Evolutionary conservation across 2,888 invertebrate genomes (phyloP), one percentile per base, ranked within the genome.

Genomic region (Argyra leucocephala): DNA sequence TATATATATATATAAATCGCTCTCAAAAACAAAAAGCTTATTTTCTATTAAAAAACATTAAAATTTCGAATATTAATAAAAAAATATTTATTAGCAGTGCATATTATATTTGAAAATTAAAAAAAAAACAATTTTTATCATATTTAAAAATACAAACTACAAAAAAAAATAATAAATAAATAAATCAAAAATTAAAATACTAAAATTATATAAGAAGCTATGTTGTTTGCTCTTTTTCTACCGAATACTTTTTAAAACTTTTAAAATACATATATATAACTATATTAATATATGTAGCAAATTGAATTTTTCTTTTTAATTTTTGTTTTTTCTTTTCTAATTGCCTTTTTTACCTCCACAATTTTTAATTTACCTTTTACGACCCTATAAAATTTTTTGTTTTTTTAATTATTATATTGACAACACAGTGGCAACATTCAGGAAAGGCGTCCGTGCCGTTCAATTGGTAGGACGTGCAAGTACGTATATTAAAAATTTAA

Each of bases 381-480:
- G 73, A 76, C 76, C 78, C 78, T 77, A 74, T 77, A 76, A n/a
- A n/a, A n/a, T n/a, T n/a, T 61, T 77, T 74, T 75, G 74, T 77
- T 76, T 78, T n/a, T 76, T 76, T 63, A 23, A 31, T 64, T 60
- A 59, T 59, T 59, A 59, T 63, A 75, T 74, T 76, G 81, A 77
- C 78, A 48, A 48, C 77, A 81, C 87, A 97, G 97, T 97, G 93
- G 96, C 96, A 81, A 93, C 96, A 83, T 98, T 98, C 92, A 93
- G 96, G 90, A 96, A 97, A 86, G 96, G 97, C 86, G 97, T 97
- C 83, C 92, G 96, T 83, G 96, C 96, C 85, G 93, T 96, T 84
- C 96, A 94, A 87, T 91, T 94, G 89, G 93, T 93, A 84, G 94
- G 95, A 86, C 88, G 94, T 88, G 92, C 94, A 93, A 95, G 94